A percentile compares a stretch with the other conserved stretches of the same genome.
These are phyloP conservation scores for Sicus ferrugineus DNA, from an alignment of 2,888 invertebrate genomes.

Conservation along the genomic window DNA sequence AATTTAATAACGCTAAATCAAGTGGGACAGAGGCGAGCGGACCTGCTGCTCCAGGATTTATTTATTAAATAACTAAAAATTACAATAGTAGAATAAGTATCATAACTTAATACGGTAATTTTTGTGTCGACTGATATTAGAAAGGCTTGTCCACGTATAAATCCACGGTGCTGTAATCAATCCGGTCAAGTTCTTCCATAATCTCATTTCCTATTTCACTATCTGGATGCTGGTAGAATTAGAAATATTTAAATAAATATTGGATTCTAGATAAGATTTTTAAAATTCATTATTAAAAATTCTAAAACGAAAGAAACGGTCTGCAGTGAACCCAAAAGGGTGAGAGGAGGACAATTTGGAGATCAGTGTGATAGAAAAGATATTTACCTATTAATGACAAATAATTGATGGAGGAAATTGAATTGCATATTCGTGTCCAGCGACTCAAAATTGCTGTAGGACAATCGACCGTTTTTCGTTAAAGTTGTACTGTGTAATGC, in stretches of 20 bases:
- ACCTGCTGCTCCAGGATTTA: conserved; percentile 10
- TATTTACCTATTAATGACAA: too few species aligned
- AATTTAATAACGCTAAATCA: conserved; percentile 35
- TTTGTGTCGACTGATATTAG: neutral
- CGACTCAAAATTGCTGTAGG: too few species aligned
- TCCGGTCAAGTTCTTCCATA: conserved; percentile 46
- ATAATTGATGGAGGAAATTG: too few species aligned
- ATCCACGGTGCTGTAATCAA: conserved; percentile 46
- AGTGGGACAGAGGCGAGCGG: neutral
- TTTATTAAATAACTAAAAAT: conserved; percentile 17
- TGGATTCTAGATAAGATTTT: neutral
- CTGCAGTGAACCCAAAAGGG: too few species aligned
- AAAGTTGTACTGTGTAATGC: too few species aligned
- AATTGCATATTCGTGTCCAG: too few species aligned
- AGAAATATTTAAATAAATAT: neutral
- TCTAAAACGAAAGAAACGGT: too few species aligned
- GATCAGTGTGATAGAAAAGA: too few species aligned
- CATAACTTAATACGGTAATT: neutral
- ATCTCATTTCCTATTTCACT: conserved; percentile 46
- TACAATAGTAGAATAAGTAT: neutral
- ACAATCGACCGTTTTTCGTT: too few species aligned
- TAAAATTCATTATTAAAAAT: neutral
- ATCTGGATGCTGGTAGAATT: conserved; percentile 26
- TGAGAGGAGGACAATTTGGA: too few species aligned
- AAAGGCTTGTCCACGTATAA: conserved; percentile 48